phyloP scores from a whole-genome alignment of 2,113 vertebrate species.

The Salvelinus alpinus region DNA sequence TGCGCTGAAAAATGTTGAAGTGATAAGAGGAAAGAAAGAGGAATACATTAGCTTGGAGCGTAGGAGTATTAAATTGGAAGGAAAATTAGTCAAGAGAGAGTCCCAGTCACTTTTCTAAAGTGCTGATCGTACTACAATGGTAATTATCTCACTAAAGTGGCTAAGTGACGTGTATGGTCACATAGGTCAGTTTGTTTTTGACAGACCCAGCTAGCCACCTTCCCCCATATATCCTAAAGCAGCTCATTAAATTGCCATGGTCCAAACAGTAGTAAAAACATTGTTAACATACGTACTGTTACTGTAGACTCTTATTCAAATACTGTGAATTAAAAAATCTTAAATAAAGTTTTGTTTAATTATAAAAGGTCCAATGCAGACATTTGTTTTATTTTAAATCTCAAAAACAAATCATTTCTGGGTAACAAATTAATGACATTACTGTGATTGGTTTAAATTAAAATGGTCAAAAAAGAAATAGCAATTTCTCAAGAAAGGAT shows the following conservation, averaged over 20 bases:
- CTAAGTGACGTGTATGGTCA: conserved; percentile 53
- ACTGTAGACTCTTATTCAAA: conserved; percentile 79
- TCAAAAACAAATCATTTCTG: no score
- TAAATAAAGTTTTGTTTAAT: conserved; percentile 87
- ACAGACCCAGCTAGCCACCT: conserved; percentile 68
- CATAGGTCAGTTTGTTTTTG: conserved; percentile 76
- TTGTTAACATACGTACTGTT: conserved; percentile 71
- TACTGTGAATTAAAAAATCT: conserved; percentile 86
- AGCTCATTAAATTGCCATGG: conserved; percentile 61
- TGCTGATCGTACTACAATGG: conserved; percentile 40
- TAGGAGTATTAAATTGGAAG: conserved; percentile 42
- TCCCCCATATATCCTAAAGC: conserved; percentile 31
- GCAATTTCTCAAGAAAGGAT: no score
- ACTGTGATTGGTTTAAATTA: no score
- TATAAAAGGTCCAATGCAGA: conserved; percentile 75
- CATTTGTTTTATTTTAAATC: no score
- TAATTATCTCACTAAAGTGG: conserved; percentile 57
- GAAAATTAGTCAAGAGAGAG: conserved; percentile 44
- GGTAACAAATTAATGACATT: no score
- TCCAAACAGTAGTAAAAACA: conserved; percentile 80
- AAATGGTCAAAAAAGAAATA: no score
- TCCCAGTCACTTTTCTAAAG: conserved; percentile 47
- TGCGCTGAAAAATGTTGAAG: not conserved
- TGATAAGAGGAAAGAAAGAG: conserved; percentile 3
- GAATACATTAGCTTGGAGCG: not conserved